Conservation (phyloP, 2,888 invertebrate species). For the Orthonevra nobilis region DNA sequence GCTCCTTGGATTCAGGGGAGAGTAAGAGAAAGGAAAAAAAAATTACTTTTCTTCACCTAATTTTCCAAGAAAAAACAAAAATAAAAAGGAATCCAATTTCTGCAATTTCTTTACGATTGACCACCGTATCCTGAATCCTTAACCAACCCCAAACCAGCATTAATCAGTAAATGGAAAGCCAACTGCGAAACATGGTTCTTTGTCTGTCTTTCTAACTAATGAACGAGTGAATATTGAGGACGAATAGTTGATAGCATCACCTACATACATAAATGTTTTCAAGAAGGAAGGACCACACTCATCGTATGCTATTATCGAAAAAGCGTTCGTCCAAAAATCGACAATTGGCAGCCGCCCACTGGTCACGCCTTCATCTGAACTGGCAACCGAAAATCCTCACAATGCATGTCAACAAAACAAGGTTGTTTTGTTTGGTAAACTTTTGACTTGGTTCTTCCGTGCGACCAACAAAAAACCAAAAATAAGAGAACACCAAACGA, state of each 20-base stretch:
- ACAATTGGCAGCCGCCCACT: too few species aligned
- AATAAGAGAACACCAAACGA: background rate
- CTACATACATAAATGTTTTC: too few species aligned
- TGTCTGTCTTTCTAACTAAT: constrained; percentile 22
- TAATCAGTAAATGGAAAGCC: constrained; percentile 42
- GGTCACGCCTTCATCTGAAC: too few species aligned
- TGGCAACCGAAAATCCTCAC: background rate
- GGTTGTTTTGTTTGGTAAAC: constrained; percentile 39
- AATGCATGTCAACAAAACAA: constrained; percentile 46
- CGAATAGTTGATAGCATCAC: background rate
- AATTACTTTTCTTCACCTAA: constrained; percentile 9
- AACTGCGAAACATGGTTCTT: constrained; percentile 16
- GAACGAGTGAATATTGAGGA: constrained; percentile 21
- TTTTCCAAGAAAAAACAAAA: constrained; percentile 1
- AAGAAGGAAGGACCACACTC: too few species aligned
- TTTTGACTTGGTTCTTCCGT: constrained; percentile 33
- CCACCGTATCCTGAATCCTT: too few species aligned
- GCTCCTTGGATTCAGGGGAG: background rate
- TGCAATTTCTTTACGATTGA: too few species aligned
- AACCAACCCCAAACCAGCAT: constrained; percentile 7
- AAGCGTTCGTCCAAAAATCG: too few species aligned
- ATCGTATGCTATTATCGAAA: too few species aligned
- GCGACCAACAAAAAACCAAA: too few species aligned
- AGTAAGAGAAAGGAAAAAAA: background rate
- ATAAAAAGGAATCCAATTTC: constrained; percentile 1